Evolutionary conservation across 2,888 invertebrate genomes (phyloP).

Genomic region (Agrypnus murinus): DNA sequence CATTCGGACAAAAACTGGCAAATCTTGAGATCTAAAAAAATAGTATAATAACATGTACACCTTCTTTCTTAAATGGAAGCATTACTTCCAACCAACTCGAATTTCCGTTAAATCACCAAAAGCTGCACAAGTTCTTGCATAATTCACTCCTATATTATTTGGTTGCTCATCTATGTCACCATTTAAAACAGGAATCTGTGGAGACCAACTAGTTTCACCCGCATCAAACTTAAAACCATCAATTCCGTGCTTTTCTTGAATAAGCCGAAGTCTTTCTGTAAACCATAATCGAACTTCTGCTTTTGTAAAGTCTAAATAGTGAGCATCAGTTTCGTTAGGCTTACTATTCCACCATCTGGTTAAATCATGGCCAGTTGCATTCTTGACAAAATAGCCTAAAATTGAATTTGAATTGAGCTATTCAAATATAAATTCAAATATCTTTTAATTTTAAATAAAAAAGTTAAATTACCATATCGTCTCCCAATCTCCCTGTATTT

Average conservation of each 20-base stretch:
- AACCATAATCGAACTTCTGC: conserved; percentile 78
- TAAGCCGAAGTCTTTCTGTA: conserved; percentile 70
- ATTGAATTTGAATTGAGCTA: too few relatives aligned
- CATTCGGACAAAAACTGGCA: conserved; percentile 84
- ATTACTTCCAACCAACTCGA: conserved; percentile 79
- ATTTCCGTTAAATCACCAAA: conserved; percentile 81
- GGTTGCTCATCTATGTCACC: conserved; percentile 75
- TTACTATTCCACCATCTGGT: conserved; percentile 74
- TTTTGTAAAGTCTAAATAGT: conserved; percentile 84
- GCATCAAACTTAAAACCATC: conserved; percentile 89
- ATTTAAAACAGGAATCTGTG: conserved; percentile 75
- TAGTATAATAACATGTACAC: background rate
- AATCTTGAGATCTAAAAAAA: conserved; percentile 76
- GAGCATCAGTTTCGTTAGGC: conserved; percentile 74
- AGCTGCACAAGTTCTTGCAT: conserved; percentile 74
- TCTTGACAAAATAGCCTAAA: conserved; percentile 73
- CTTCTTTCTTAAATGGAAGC: background rate
- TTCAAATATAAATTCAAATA: too few relatives aligned
- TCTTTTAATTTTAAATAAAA: too few relatives aligned
- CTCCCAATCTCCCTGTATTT: conserved; percentile 73
- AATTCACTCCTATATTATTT: conserved; percentile 74
- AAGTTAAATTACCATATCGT: conserved; percentile 66
- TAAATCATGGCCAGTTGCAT: conserved; percentile 72
- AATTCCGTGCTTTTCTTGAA: conserved; percentile 78
- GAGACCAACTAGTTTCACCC: conserved; percentile 83